Conservation (phyloP, 2,888 invertebrate species). For the Chaitophorus viminalis region DNA sequence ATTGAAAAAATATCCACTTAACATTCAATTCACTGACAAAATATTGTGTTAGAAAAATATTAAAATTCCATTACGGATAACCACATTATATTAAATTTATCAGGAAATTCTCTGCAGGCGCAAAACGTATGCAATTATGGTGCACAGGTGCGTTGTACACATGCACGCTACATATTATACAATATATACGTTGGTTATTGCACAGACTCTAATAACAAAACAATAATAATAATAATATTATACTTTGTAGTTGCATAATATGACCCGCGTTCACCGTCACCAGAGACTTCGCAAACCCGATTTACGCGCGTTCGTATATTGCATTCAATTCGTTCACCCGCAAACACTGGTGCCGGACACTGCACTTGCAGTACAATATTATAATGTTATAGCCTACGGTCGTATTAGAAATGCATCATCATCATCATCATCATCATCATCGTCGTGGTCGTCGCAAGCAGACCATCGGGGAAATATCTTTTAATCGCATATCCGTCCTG, state of each 20-base stretch:
- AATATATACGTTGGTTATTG: not conserved
- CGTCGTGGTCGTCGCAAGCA: too few species aligned
- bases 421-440: not conserved
- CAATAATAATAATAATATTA: not conserved
- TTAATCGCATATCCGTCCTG: not conserved
- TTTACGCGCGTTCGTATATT: too few species aligned
- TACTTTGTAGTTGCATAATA: not conserved
- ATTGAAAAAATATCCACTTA: too few species aligned
- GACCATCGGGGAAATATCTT: conserved; percentile 39
- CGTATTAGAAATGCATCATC: not conserved
- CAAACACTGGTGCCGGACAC: not conserved
- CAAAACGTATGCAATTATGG: not conserved
- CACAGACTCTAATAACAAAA: not conserved
- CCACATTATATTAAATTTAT: too few species aligned
- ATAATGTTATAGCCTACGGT: too few species aligned
- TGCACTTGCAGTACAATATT: too few species aligned
- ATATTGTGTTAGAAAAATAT: too few species aligned
- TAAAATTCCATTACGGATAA: too few species aligned
- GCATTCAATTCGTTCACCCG: too few species aligned
- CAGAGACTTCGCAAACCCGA: not conserved
- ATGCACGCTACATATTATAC: not conserved
- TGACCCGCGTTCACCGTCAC: not conserved
- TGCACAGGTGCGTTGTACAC: not conserved
- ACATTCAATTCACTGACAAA: too few species aligned
- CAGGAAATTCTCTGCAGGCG: not conserved